Conservation (phyloP, 1,140 invertebrate species). For the Eciton burchellii region DNA sequence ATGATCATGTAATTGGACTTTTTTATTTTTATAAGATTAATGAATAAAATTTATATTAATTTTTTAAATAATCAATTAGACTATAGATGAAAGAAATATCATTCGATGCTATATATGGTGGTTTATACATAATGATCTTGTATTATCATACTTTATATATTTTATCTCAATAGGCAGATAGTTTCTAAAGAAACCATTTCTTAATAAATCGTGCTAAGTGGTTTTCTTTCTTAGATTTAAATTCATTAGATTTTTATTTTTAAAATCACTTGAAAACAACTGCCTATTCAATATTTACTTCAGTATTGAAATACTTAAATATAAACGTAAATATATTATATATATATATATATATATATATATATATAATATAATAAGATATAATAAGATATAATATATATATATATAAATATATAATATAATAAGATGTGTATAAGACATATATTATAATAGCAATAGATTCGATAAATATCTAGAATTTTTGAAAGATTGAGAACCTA, state of each 20-base stretch:
- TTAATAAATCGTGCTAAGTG: background rate
- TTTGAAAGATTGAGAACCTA: background rate
- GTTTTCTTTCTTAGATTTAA: background rate
- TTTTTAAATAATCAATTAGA: background rate
- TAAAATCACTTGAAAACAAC: background rate
- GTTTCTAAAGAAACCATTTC: constrained; percentile 8
- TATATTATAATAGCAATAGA: background rate
- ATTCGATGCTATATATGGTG: background rate
- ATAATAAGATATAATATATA: too few relatives aligned
- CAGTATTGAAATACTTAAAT: constrained; percentile 2
- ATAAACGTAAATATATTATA: too few relatives aligned
- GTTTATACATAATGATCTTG: background rate
- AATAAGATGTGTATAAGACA: too few relatives aligned
- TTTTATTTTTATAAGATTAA: background rate
- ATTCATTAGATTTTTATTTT: background rate
- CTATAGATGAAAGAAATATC: background rate
- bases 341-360: too few relatives aligned
- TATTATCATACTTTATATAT: background rate
- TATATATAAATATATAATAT: too few relatives aligned
- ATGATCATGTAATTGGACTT: background rate
- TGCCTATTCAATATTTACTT: background rate
- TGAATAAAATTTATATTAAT: background rate
- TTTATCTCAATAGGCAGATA: background rate
- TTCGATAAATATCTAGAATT: background rate
- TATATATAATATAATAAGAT: too few relatives aligned